Conservation (phyloP, 2,888 invertebrate species). For the Actias luna region DNA sequence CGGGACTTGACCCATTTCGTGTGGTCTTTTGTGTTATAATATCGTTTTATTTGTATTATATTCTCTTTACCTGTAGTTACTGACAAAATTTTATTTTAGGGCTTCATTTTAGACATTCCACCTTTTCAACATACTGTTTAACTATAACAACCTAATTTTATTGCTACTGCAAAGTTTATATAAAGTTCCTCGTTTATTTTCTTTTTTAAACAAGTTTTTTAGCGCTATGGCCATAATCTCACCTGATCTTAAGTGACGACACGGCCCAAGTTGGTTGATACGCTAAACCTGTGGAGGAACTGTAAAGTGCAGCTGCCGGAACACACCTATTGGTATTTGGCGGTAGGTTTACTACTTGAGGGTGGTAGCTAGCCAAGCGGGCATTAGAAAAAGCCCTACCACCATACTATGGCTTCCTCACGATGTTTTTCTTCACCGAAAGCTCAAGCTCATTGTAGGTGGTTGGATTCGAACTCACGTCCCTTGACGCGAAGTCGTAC, state of each 20-base stretch:
- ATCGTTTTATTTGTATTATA: constrained; percentile 37
- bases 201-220: background rate
- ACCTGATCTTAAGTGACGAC: background rate
- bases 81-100: constrained; percentile 17
- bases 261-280: background rate
- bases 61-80: constrained; percentile 54
- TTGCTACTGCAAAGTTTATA: background rate
- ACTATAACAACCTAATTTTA: background rate
- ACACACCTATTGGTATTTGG: background rate
- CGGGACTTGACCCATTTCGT: constrained; percentile 53
- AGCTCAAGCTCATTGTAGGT: background rate
- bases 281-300: background rate
- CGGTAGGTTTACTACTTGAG: background rate
- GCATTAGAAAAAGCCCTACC: background rate
- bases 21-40: constrained; percentile 38
- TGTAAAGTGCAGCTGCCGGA: background rate
- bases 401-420: background rate
- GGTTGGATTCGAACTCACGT: too few relatives aligned
- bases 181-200: background rate
- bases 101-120: background rate
- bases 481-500: too few relatives aligned
- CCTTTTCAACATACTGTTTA: background rate
- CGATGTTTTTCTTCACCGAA: background rate
- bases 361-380: background rate
- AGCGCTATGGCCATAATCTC: background rate